Conservation (phyloP, 2,797 vertebrate species). For the Enteromius thamalakanensis region DNA sequence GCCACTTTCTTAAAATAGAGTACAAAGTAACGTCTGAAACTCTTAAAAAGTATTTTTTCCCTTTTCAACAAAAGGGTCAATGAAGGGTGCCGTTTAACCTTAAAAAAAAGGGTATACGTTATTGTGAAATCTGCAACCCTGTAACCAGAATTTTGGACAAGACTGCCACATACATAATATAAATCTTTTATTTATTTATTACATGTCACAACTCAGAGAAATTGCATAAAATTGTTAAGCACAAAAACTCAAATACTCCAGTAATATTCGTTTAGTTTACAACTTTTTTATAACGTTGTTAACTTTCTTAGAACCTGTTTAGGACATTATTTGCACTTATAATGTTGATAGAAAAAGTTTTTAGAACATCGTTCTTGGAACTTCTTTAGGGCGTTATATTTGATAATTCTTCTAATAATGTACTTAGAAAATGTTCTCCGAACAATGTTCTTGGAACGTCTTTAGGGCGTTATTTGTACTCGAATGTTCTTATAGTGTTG, state of each 20-base stretch:
- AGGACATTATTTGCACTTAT: too few species aligned
- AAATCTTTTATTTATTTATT: neutral
- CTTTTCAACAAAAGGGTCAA: neutral
- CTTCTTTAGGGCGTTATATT: too few species aligned
- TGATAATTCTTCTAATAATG: too few species aligned
- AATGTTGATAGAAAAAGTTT: too few species aligned
- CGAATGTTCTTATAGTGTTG: too few species aligned
- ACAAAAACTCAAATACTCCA: neutral
- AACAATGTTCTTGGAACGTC: too few species aligned
- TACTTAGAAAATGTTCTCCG: too few species aligned
- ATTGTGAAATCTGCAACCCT: neutral
- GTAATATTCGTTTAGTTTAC: neutral
- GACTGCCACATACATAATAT: neutral
- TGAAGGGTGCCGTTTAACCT: neutral
- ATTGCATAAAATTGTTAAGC: neutral
- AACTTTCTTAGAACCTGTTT: too few species aligned
- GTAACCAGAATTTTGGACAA: neutral
- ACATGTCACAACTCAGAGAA: neutral
- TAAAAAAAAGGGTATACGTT: neutral
- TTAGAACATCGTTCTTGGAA: too few species aligned
- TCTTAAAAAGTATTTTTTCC: neutral
- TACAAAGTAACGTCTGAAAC: neutral
- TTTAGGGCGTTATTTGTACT: too few species aligned
- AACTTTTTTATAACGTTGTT: neutral
- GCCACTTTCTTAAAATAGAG: constrained; percentile 1